Evolutionary conservation across 2,888 invertebrate genomes (phyloP), one percentile per base, ranked within the genome.

Genomic region (Magallana nippona): DNA sequence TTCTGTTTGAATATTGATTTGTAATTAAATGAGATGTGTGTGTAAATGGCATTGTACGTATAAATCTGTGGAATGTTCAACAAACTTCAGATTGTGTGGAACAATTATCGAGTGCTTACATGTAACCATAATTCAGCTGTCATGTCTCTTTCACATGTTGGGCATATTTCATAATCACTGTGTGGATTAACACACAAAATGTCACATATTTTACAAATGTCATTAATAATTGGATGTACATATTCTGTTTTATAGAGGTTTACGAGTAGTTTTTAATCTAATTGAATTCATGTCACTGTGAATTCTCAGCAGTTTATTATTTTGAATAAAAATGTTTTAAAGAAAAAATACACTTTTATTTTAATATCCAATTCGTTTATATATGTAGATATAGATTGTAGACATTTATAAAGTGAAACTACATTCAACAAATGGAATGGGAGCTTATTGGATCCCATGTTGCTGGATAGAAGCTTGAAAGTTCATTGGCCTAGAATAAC

Each of bases 281-380:
- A 27, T 13, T 27, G 17, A 71, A 27, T 27, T 22, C 22, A 22
- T 71, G 71, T 71, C 32, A 32, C 71, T 71, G 71, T 71, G 71
- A 71, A 27, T 22, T 15, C 5, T 27, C 71, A 71, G 71, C 71
- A 71, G 27, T 22, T 71, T 32, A 71, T 71, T 71, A 71, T 71
- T 71, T 71, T 71, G 71, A 71, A 71, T 71, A 27, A 71, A 71
- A 71, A 15, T 71, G 71, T 71, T 71, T 71, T 71, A 71, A 27
- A 71, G 71, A 71, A 71, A 15, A 15, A 27, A 27, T 27, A 71
- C 22, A 15, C 22, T 71, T 71, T n/a, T 71, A 32, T 71, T 44
- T 44, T 44, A 3, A 44, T 44, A 44, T 44, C 44, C 0, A 44
- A 44, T 44, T 44, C 44, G 0, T 44, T 8, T 44, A 8, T 44